Percentiles rank a stretch among this genome's conserved stretches.
Evolutionary conservation across 2,113 vertebrate species (phyloP).

Genomic region (Xenus cinereus): DNA sequence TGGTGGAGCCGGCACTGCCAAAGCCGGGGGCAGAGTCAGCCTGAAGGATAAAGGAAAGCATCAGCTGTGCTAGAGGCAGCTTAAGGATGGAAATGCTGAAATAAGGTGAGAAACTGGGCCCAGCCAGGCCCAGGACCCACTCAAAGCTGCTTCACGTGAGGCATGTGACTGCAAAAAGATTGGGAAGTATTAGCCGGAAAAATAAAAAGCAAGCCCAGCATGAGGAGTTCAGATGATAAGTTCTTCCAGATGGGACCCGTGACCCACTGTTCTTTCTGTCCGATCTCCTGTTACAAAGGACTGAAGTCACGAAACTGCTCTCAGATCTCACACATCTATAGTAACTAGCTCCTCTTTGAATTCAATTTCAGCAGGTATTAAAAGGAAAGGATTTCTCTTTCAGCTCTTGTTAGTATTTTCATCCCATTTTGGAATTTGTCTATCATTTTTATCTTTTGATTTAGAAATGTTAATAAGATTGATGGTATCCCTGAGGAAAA

Average conservation of each 20-base stretch:
- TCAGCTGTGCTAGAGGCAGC: background rate
- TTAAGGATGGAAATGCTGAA: background rate
- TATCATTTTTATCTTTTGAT: slow-evolving; percentile 67
- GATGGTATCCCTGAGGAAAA: slow-evolving; percentile 75
- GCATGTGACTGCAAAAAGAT: background rate
- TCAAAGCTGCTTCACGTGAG: background rate
- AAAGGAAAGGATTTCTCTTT: slow-evolving; percentile 24
- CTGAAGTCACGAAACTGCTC: background rate
- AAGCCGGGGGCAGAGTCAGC: background rate
- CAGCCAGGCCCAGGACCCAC: background rate
- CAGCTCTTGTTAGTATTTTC: slow-evolving; percentile 36
- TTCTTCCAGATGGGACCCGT: background rate
- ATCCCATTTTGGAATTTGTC: slow-evolving; percentile 68
- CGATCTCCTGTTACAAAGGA: background rate
- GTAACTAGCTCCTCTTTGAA: background rate
- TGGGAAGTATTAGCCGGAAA: background rate
- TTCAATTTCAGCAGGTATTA: background rate
- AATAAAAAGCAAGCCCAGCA: slow-evolving; percentile 10
- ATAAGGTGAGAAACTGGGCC: background rate
- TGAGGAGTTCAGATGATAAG: slow-evolving; percentile 18
- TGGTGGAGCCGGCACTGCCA: background rate
- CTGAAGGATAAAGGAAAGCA: background rate
- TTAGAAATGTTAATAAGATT: slow-evolving; percentile 68
- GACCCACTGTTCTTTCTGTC: background rate
- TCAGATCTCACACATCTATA: background rate